Base-by-base conservation (phyloP, 2,113 vertebrate genomes). In the Tor tambroides region DNA sequence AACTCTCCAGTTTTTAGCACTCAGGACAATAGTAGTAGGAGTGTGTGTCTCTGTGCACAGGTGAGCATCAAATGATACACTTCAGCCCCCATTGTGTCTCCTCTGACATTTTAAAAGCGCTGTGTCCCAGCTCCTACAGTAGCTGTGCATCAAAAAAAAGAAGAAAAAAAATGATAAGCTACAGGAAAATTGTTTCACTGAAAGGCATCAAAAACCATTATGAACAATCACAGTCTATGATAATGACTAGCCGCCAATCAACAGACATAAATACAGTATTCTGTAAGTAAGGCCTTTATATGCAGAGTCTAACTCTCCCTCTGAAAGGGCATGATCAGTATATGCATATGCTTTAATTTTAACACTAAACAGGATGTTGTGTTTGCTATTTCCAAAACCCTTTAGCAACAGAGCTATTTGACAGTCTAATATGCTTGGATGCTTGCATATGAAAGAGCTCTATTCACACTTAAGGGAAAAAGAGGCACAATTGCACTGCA, bases 1-100 rank as follows among this genome's bases (percentile, higher is more conserved):
- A 77, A 67, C 67, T 14, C 19, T n/a, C 79, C 82, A 78, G 65
- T 85, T 85, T 90, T 79, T 84, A 83, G 26, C 65, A 59, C 90
- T 90, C 88, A 43, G 84, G 88, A 84, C 74, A 83, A 89, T 88
- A 92, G 90, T 85, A 87, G 89, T 83, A n/a, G 65, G 43, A 78
- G 59, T 77, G 61, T 69, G 51, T 81, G 81, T 80, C 56, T 80
- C 35, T 80, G 65, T 67, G 30, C 17, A 38, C 54, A 80, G 30
- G 43, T 80, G 51, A 43, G 32, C 2, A 26, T n/a, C 11, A 8
- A 32, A 35, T 15, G 0, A 23, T 59, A n/a, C 19, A 61, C 51
- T 80, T 63, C 21, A 38, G 32, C 12, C 7, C 17, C 7, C 19
- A 38, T 41, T n/a, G 78, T 63, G 23, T 61, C 21, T 23, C 2